These are phyloP conservation scores for Sphyrna mokarran DNA, from an alignment of 2,113 vertebrate species.

Conservation along the genomic window DNA sequence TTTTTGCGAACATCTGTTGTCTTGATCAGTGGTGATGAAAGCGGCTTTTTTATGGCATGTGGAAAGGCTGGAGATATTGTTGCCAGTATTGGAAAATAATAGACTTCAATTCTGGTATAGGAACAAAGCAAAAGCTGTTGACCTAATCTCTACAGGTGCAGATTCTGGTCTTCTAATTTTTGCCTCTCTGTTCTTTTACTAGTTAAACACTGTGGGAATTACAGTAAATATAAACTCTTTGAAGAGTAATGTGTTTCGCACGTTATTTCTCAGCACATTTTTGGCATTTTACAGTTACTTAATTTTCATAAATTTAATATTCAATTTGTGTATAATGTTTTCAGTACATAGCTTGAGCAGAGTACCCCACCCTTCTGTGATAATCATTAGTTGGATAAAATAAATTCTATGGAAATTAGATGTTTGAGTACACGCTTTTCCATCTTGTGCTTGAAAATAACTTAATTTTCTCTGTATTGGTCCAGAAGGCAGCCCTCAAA, in stretches of 20 bases:
- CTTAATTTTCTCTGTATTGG: not conserved
- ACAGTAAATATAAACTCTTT: not conserved
- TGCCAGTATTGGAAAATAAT: conserved; percentile 12
- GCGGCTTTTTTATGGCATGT: not conserved
- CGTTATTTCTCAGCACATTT: not conserved
- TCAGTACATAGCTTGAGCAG: not conserved
- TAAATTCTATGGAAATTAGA: not conserved
- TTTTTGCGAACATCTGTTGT: conserved; percentile 10
- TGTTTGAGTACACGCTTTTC: not conserved
- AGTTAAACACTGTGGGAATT: not conserved
- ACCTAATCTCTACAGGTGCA: conserved; percentile 2
- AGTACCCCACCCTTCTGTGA: not conserved
- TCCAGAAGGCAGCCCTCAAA: not conserved
- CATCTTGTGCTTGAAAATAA: not conserved
- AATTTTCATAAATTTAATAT: not conserved
- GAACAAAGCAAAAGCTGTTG: conserved; percentile 31
- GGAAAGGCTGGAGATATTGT: conserved; percentile 28
- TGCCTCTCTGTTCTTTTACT: conserved; percentile 23
- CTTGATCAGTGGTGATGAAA: conserved; percentile 31
- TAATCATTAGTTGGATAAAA: not conserved
- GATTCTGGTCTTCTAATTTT: conserved; percentile 17
- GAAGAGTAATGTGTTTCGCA: not conserved
- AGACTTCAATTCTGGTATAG: not conserved
- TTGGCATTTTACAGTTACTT: not conserved
- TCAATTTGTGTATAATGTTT: not conserved